phyloP scores from a whole-genome alignment of 2,888 invertebrate species.

The Polietes domitor region DNA sequence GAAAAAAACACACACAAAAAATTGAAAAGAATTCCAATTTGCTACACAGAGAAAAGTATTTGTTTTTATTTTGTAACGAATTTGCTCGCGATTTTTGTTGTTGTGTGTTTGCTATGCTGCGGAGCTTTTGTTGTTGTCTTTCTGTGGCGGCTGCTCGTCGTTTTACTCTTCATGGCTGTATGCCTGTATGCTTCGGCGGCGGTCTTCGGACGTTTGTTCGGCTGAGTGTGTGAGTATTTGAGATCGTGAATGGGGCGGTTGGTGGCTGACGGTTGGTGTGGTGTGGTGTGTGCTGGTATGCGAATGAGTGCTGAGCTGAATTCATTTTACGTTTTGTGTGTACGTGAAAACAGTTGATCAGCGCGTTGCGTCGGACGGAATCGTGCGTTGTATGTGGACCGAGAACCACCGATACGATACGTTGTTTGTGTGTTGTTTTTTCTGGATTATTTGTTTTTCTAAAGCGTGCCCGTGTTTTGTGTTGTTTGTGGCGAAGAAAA shows the following conservation, averaged over 20 bases:
- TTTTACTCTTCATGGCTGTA: slow-evolving; percentile 1
- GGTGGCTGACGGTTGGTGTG: slow-evolving; percentile 45
- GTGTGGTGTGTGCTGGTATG: slow-evolving; percentile 55
- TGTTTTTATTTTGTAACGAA: slow-evolving; percentile 55
- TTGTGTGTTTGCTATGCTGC: slow-evolving; percentile 21
- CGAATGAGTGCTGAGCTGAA: slow-evolving; percentile 50
- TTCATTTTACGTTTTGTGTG: slow-evolving; percentile 61
- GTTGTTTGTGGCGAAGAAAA: slow-evolving; percentile 18
- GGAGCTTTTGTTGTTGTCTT: slow-evolving; percentile 10
- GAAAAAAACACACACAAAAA: slow-evolving; percentile 24
- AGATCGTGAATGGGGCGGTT: slow-evolving; percentile 55
- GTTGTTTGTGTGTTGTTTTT: slow-evolving; percentile 35
- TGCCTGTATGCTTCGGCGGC: slow-evolving; percentile 34
- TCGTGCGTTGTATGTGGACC: slow-evolving; percentile 34
- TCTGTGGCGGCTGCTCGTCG: not conserved
- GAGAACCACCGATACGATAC: slow-evolving; percentile 1
- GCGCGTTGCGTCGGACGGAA: slow-evolving; percentile 63
- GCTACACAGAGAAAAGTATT: slow-evolving; percentile 42
- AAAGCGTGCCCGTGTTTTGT: slow-evolving; percentile 58
- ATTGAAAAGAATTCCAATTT: slow-evolving; percentile 54
- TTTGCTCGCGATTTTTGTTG: slow-evolving; percentile 60
- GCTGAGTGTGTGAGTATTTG: slow-evolving; percentile 25
- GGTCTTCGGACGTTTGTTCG: not conserved
- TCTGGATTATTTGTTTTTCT: slow-evolving; percentile 48
- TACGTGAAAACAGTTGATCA: slow-evolving; percentile 67